Conservation (phyloP, 1,140 invertebrate genomes). For the Bombus vancouverensis region DNA sequence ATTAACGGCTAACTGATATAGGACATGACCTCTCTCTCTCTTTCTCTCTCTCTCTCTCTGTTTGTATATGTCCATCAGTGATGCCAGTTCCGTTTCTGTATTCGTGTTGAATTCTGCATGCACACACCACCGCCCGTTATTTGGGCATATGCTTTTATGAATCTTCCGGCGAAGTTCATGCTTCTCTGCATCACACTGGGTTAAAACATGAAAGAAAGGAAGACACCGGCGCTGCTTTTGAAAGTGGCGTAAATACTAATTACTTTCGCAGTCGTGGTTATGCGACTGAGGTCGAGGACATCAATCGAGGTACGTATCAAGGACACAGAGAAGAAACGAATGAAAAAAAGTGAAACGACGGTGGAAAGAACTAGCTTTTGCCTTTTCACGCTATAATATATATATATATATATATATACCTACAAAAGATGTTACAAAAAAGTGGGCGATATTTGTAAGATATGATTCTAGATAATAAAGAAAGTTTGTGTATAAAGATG, state of each 20-base stretch:
- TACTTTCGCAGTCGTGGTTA: slow-evolving; percentile 55
- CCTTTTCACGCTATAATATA: slow-evolving; percentile 22
- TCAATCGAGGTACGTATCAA: slow-evolving; percentile 38
- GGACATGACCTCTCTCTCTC: neutral
- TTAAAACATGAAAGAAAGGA: slow-evolving; percentile 62
- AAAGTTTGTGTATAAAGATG: neutral
- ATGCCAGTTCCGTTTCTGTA: neutral
- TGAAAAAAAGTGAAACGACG: slow-evolving; percentile 32
- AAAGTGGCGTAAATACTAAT: slow-evolving; percentile 71
- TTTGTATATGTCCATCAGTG: neutral
- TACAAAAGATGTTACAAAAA: neutral
- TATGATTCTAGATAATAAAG: neutral
- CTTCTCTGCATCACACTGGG: slow-evolving; percentile 54
- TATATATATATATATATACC: neutral
- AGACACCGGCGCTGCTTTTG: slow-evolving; percentile 57
- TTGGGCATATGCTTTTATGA: slow-evolving; percentile 51
- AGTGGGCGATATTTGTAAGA: neutral
- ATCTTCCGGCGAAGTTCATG: slow-evolving; percentile 58
- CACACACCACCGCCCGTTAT: slow-evolving; percentile 19
- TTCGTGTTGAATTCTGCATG: neutral
- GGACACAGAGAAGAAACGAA: slow-evolving; percentile 22
- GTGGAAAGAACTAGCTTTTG: slow-evolving; percentile 51
- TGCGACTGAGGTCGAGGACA: slow-evolving; percentile 42
- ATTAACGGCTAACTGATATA: slow-evolving; percentile 72
- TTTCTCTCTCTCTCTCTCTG: neutral